Base-by-base conservation (phyloP, 2,888 invertebrate genomes). In the Heliconius ismenius region DNA sequence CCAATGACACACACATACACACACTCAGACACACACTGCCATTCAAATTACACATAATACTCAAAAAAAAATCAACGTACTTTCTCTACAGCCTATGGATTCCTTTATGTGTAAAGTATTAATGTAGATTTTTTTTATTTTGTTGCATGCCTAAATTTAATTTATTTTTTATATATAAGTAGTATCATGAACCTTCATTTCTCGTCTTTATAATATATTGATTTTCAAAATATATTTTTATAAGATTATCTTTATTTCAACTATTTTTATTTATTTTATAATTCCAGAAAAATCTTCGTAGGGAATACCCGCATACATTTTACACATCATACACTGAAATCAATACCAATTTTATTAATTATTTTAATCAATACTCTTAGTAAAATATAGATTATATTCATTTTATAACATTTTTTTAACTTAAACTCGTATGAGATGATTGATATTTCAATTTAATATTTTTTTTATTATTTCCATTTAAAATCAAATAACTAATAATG, bases 101-200 rank as follows among this genome's bases (percentile, higher is more conserved):
- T 58, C 90, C 87, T 81, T 83, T 84, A 90, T 86, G 92, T 93
- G 93, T 93, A 93, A 93, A 88, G 93, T 93, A 93, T 92, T 89
- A 83, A 84, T 82, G 82, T 82, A 82, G 80, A 79, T 83, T 81
- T 82, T 70, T 82, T 84, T 83, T 75, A 69, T 70, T 80, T 80
- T 81, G 67, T 79, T 80, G 82, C 79, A 81, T 79, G 80, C 76
- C 21, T 21, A 54, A 21, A 21, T 54, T 54, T 49, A 4, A 49
- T 75, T 73, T 68, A 49, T 69, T 70, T 77, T 76, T 77, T 70
- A 73, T 15, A 24, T 65, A n/a, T n/a, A 49, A 36, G 10, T 28
- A 26, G 15, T 28, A 21, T 62, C 60, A 26, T 24, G 4, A 28
- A 13, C 18, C 6, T 67, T 67, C 13, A 67, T 39, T 67, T 65